These are phyloP conservation scores for Parochlus steinenii DNA, from an alignment of 2,888 invertebrate species.

Conservation along the genomic window DNA sequence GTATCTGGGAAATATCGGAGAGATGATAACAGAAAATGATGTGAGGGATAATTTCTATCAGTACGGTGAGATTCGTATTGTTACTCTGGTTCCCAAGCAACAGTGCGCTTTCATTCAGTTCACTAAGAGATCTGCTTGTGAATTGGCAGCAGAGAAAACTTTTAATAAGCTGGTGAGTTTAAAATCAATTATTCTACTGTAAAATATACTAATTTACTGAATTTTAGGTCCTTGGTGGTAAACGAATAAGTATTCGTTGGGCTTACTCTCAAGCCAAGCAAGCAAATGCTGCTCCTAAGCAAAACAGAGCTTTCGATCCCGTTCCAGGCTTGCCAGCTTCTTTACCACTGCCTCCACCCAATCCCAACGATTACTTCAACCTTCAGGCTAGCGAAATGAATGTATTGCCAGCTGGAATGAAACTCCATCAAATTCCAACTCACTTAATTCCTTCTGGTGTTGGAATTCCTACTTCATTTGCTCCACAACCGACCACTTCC, in stretches of 20 bases:
- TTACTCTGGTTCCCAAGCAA: conserved; percentile 82
- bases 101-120: conserved; percentile 97
- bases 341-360: conserved; percentile 35
- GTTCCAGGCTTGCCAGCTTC: conserved; percentile 64
- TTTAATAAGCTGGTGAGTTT: conserved; percentile 93
- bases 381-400: conserved; percentile 32
- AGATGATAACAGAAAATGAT: conserved; percentile 74
- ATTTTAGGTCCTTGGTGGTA: conserved; percentile 59
- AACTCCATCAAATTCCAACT: conserved; percentile 28
- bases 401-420: conserved; percentile 30
- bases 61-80: conserved; percentile 89
- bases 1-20: conserved; percentile 92
- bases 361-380: conserved; percentile 46
- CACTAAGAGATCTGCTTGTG: conserved; percentile 76
- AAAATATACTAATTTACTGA: conserved; percentile 32
- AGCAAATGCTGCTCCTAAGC: conserved; percentile 32
- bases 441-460: conserved; percentile 26
- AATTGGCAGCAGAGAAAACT: conserved; percentile 85
- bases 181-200: too few species aligned
- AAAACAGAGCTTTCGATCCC: conserved; percentile 45
- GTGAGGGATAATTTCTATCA: conserved; percentile 89
- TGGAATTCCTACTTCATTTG: too few species aligned
- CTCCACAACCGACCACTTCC: conserved; percentile 31
- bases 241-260: conserved; percentile 95
- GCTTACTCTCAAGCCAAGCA: conserved; percentile 82